These are phyloP conservation scores for Collichthys lucidus DNA, from an alignment of 2,113 vertebrate species.

Conservation along the genomic window DNA sequence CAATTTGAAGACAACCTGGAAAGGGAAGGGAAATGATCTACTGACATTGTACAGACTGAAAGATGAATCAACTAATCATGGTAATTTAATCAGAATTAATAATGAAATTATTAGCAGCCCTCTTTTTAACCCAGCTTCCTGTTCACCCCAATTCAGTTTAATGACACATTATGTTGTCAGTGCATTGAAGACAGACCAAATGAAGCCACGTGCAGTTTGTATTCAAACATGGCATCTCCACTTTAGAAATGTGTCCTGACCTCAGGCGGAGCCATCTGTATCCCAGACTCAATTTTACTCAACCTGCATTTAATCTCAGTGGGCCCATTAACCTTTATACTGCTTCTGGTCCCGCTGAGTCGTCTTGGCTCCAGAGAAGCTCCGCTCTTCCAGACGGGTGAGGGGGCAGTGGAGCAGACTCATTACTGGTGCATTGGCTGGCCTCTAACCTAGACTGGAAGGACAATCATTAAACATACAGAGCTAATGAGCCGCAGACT, in stretches of 20 bases:
- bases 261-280: conserved; percentile 32
- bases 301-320: conserved; percentile 41
- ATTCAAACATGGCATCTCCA: neutral
- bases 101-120: neutral
- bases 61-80: neutral
- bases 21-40: too few relatives aligned
- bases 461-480: conserved; percentile 54
- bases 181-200: neutral
- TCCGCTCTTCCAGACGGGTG: conserved; percentile 31
- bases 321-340: conserved; percentile 46
- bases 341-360: conserved; percentile 42
- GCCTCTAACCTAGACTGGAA: conserved; percentile 45
- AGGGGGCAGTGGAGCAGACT: conserved; percentile 38
- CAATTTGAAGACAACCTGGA: neutral
- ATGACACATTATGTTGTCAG: neutral
- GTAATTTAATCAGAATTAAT: too few relatives aligned
- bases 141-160: neutral
- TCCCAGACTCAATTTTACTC: conserved; percentile 26
- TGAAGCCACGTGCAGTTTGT: neutral
- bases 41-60: neutral
- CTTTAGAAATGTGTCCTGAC: conserved; percentile 22
- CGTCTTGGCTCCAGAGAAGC: conserved; percentile 48
- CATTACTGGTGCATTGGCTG: conserved; percentile 51
- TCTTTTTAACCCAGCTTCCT: neutral
- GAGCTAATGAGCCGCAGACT: conserved; percentile 57